phyloP scores from a whole-genome alignment of 2,113 vertebrate species.

The Sprattus sprattus region DNA sequence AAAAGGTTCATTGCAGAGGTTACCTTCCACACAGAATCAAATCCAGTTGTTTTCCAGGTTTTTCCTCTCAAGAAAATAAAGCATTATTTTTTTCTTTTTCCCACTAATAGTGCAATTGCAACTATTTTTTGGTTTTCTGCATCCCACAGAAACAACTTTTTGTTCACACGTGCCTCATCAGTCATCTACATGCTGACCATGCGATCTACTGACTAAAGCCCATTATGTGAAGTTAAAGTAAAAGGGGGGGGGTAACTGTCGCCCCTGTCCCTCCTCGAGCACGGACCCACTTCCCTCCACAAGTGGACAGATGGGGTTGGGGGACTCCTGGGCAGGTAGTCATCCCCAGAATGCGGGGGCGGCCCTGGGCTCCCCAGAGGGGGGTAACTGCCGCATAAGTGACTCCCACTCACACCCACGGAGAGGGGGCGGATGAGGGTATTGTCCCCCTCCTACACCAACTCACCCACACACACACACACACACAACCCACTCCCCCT shows the following conservation, averaged over 20 bases:
- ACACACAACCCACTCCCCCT: constrained; percentile 22
- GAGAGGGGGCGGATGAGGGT: constrained; percentile 59
- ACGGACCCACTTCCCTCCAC: constrained; percentile 17
- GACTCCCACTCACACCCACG: constrained; percentile 62
- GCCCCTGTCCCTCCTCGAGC: not conserved
- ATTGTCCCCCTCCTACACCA: constrained; percentile 53
- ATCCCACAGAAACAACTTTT: not conserved
- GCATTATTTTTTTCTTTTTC: not conserved
- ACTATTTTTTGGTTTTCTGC: not conserved
- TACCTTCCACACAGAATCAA: not conserved
- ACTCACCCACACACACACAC: not conserved
- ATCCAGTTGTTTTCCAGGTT: not conserved
- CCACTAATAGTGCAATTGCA: not conserved
- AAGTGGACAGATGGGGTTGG: constrained; percentile 68
- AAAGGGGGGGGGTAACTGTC: not conserved
- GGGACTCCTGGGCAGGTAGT: constrained; percentile 74
- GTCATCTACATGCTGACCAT: not conserved
- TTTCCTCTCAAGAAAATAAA: not conserved
- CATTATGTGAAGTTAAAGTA: not conserved
- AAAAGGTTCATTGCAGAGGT: constrained; percentile 12
- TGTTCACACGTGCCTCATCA: not conserved
- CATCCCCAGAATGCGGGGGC: constrained; percentile 71
- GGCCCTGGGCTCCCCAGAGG: constrained; percentile 58
- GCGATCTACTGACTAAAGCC: not conserved
- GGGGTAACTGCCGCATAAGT: constrained; percentile 66